Evolutionary conservation across 2,888 invertebrate species (phyloP).

Genomic region (Melolontha melolontha): DNA sequence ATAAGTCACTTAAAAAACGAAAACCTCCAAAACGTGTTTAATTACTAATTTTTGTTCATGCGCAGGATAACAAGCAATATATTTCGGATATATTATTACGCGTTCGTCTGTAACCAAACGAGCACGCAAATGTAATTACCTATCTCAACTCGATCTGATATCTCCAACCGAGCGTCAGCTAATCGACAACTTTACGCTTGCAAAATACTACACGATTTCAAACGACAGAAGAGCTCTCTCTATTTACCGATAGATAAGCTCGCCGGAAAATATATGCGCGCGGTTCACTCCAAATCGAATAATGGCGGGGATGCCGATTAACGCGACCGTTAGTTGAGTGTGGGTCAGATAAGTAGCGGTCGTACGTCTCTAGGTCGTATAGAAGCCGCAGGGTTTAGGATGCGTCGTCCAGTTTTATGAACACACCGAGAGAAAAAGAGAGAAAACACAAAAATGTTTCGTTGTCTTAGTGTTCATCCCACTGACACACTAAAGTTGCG

Average conservation of each 20-base stretch:
- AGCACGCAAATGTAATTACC: constrained; percentile 28
- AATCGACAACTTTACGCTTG: constrained; percentile 11
- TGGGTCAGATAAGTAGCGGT: constrained; percentile 54
- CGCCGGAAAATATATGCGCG: constrained; percentile 1
- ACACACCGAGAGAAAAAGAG: neutral
- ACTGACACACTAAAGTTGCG: constrained; percentile 48
- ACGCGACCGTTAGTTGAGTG: constrained; percentile 50
- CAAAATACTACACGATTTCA: neutral
- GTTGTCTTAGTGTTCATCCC: constrained; percentile 32
- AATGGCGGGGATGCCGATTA: constrained; percentile 37
- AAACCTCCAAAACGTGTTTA: too few relatives aligned
- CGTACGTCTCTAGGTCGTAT: constrained; percentile 51
- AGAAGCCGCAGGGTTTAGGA: constrained; percentile 49
- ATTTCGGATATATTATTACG: constrained; percentile 4
- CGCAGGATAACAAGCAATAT: constrained; percentile 9
- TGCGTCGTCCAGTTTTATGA: constrained; percentile 32
- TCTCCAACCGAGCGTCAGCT: constrained; percentile 25
- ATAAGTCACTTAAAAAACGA: too few relatives aligned
- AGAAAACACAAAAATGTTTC: too few relatives aligned
- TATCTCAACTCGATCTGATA: constrained; percentile 28
- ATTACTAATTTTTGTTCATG: constrained; percentile 5
- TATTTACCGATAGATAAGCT: too few relatives aligned
- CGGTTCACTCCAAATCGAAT: constrained; percentile 4
- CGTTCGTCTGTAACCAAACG: constrained; percentile 29
- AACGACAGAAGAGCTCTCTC: too few relatives aligned